phyloP scores from a whole-genome alignment of 2,113 vertebrate genomes.

The Cyphomyrus plagiostoma region DNA sequence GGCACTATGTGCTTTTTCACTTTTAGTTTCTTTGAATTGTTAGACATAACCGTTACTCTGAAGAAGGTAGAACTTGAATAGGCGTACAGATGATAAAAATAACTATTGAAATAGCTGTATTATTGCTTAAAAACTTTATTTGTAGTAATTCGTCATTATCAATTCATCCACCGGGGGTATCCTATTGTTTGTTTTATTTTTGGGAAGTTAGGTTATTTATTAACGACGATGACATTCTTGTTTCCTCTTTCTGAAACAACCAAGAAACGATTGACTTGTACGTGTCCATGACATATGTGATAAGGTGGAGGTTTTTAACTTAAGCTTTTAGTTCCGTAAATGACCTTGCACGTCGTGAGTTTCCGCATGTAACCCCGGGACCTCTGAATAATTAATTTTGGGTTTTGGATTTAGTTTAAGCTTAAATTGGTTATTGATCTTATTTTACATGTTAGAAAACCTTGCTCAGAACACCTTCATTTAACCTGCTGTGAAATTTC shows the following conservation, averaged over 20 bases:
- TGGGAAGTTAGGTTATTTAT: conserved; percentile 25
- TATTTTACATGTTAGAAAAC: neutral
- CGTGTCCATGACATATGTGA: neutral
- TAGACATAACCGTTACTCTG: neutral
- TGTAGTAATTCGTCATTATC: neutral
- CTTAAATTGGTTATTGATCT: neutral
- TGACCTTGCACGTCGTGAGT: neutral
- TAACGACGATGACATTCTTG: conserved; percentile 10
- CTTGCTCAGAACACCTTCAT: neutral
- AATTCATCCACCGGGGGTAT: neutral
- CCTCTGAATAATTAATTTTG: neutral
- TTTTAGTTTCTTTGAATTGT: neutral
- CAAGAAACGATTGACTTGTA: conserved; percentile 4
- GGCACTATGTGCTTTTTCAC: neutral
- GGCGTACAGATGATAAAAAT: neutral
- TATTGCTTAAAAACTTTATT: neutral
- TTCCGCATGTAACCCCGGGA: neutral
- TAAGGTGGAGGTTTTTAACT: neutral
- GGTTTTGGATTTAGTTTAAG: neutral
- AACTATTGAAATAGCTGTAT: neutral
- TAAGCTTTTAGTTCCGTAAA: neutral
- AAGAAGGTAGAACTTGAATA: neutral
- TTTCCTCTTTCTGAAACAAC: conserved; percentile 17
- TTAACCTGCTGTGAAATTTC: neutral
- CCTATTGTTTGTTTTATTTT: conserved; percentile 17